Evolutionary conservation across 53 echinoderm and acorn worm genomes (phyloP), one percentile per base, ranked within the genome.

Genomic region (Hippasteria phrygiana): DNA sequence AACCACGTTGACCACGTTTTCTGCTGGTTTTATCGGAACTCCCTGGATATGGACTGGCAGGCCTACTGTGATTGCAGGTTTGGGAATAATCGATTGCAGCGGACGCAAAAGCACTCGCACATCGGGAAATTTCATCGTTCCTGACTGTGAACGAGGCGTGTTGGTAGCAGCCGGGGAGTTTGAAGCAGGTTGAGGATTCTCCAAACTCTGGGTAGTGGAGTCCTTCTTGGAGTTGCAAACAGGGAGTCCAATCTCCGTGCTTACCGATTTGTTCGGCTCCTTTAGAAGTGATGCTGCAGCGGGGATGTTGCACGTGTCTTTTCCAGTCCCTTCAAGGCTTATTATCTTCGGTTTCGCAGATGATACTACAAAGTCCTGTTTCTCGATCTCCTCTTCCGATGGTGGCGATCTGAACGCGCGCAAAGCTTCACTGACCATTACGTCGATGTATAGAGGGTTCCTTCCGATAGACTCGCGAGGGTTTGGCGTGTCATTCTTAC

Each of bases 361-460:
- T 20, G 59, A 76, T 5, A 32, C 28, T 7, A 10, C 27, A 2
- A 20, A 48, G 4, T 51, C 35, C 6, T 40, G 41, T 33, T 28
- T 47, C 20, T 75, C 75, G 17, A 50, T 17, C 20, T 65, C 64
- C 7, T 45, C 63, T 5, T 32, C 33, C 5, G 33, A 31, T 4
- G 65, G 65, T 11, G 64, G 82, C 28, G 20, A 63, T 41, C 5
- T 65, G 10, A 31, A 46, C 27, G 32, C 6, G 18, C 82, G 66
- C 29, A 82, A 2, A 43, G 82, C 18, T 46, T 65, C 82, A 16
- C 20, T 46, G 0, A 82, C 66, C 65, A 81, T 42, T 12, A 27
- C 33, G 28, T 81, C 81, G 62, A 65, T 65, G 43, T 63, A 62
- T 9, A 43, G 34, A 28, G 65, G 43, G 81, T 43, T 41, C 5